phyloP scores from a whole-genome alignment of 1,140 invertebrate species.

The Trachymyrmex septentrionalis region DNA sequence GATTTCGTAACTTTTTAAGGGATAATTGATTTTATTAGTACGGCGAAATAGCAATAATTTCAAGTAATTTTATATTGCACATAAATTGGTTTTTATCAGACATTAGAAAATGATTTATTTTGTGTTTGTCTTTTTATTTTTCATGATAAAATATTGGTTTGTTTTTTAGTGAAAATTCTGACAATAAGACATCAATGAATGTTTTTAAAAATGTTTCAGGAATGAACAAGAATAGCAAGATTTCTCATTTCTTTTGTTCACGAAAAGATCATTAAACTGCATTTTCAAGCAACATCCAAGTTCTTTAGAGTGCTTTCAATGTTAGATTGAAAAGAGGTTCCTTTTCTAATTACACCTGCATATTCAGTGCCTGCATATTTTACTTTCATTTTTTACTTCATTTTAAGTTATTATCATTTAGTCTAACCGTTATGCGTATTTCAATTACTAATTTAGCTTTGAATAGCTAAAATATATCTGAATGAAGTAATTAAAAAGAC shows the following conservation, averaged over 20 bases:
- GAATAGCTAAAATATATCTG: neutral
- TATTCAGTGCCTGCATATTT: neutral
- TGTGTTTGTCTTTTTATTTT: neutral
- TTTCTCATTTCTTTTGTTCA: conserved; percentile 13
- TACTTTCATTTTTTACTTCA: neutral
- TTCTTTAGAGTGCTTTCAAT: neutral
- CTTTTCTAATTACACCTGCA: neutral
- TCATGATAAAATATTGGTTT: neutral
- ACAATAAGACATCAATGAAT: neutral
- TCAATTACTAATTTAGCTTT: neutral
- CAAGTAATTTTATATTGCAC: neutral
- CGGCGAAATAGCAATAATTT: neutral
- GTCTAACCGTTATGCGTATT: conserved; percentile 3
- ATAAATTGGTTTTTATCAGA: neutral
- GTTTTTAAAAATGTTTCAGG: conserved; percentile 7
- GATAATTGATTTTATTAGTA: neutral
- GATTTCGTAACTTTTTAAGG: neutral
- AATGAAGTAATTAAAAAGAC: neutral
- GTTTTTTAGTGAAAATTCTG: conserved; percentile 6
- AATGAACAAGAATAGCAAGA: neutral
- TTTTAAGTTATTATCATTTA: neutral
- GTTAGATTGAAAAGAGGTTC: conserved; percentile 9
- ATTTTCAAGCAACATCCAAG: neutral
- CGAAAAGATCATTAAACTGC: conserved; percentile 11
- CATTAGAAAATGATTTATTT: neutral